These are phyloP conservation scores for Stichopus horrens DNA, from an alignment of 53 echinoderm and acorn worm genomes.

Conservation along the genomic window DNA sequence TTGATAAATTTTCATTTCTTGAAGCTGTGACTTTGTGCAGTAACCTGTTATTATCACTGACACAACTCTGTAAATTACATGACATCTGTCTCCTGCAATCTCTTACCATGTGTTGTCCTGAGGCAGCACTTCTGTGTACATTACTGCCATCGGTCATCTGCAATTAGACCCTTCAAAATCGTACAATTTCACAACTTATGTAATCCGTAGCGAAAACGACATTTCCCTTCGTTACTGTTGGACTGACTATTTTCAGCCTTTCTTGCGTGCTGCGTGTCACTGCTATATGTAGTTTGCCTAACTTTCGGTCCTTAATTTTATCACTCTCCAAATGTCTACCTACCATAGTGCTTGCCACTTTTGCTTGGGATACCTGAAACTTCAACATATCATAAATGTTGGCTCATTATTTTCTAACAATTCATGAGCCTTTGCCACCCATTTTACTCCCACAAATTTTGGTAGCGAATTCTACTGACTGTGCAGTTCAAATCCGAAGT, in stretches of 20 bases:
- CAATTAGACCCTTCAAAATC: constrained; percentile 17
- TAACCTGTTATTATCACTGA: constrained; percentile 49
- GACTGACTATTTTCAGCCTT: not conserved
- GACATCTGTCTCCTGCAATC: constrained; percentile 41
- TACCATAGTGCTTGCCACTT: constrained; percentile 34
- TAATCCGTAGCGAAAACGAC: constrained; percentile 9
- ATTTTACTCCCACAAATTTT: constrained; percentile 36
- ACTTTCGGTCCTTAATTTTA: constrained; percentile 4
- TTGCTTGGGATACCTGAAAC: constrained; percentile 19
- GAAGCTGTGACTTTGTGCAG: constrained; percentile 20
- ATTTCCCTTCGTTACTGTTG: not conserved
- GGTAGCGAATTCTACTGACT: constrained; percentile 13
- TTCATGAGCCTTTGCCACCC: constrained; percentile 51
- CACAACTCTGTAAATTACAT: constrained; percentile 14
- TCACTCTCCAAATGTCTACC: constrained; percentile 24
- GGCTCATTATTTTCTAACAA: constrained; percentile 36
- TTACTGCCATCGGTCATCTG: constrained; percentile 15
- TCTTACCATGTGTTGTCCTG: constrained; percentile 45
- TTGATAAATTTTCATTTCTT: constrained; percentile 9
- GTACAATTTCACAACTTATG: constrained; percentile 27
- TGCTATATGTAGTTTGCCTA: constrained; percentile 9
- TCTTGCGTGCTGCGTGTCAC: not conserved
- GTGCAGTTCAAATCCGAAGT: constrained; percentile 42
- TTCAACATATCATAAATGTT: constrained; percentile 32
- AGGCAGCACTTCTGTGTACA: not conserved